Evolutionary conservation across 2,888 invertebrate species (phyloP).

Genomic region (Pycnomerus fuliginosus): DNA sequence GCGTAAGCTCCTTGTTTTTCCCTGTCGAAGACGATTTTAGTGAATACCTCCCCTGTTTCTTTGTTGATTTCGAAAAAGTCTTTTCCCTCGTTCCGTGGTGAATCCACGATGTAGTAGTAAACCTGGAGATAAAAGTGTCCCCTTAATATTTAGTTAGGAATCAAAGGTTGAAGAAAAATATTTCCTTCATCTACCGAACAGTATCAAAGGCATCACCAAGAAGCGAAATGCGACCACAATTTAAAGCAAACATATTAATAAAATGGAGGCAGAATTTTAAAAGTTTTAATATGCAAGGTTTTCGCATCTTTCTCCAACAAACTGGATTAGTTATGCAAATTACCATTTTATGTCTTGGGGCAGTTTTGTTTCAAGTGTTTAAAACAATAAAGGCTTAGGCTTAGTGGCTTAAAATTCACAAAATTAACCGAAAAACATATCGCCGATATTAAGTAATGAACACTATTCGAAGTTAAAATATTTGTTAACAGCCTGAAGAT

Average conservation of each 20-base stretch:
- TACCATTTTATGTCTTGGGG: too few species aligned
- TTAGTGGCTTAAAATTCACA: too few species aligned
- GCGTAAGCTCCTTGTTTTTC: slow-evolving; percentile 98
- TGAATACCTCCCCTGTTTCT: slow-evolving; percentile 93
- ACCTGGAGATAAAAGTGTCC: slow-evolving; percentile 61
- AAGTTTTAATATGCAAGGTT: too few species aligned
- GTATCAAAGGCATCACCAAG: slow-evolving; percentile 10
- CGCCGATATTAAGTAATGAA: too few species aligned
- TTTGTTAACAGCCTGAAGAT: too few species aligned
- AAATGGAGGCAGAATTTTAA: too few species aligned
- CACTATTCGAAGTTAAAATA: too few species aligned
- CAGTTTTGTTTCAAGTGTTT: too few species aligned
- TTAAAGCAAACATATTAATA: slow-evolving; percentile 9
- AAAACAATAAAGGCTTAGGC: too few species aligned
- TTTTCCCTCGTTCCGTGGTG: slow-evolving; percentile 88
- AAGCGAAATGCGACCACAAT: slow-evolving; percentile 10
- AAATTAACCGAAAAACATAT: too few species aligned
- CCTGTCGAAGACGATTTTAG: slow-evolving; percentile 93
- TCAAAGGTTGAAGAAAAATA: not conserved
- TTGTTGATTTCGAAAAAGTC: slow-evolving; percentile 96
- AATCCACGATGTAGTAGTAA: slow-evolving; percentile 90
- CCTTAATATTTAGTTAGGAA: slow-evolving; percentile 3
- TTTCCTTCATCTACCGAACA: slow-evolving; percentile 5
- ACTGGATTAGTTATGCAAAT: too few species aligned
- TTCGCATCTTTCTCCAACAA: not conserved